A percentile compares a stretch with the other conserved stretches of the same genome.
These are phyloP conservation scores for Akabosia matsudoensis DNA, from an alignment of 1,140 invertebrate species.

Conservation along the genomic window DNA sequence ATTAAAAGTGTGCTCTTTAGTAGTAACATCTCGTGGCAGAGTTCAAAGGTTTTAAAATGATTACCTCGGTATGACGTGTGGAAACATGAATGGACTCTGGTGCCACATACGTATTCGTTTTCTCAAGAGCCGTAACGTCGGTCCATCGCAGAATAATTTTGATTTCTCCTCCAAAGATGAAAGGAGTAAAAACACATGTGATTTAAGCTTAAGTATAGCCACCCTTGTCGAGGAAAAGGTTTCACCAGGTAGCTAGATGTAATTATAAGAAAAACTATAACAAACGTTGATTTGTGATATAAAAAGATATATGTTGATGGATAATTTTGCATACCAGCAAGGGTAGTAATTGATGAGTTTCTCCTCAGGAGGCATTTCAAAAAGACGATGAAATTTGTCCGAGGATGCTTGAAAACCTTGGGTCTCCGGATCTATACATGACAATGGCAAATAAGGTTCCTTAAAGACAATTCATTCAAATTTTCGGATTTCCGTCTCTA, in stretches of 20 bases:
- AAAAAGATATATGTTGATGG: no score
- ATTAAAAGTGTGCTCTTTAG: conserved; percentile 13
- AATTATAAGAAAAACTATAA: conserved; percentile 51
- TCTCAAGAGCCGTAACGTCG: conserved; percentile 69
- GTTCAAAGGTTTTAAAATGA: background rate
- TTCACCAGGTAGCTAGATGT: conserved; percentile 84
- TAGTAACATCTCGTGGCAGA: background rate
- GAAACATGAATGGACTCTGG: conserved; percentile 81
- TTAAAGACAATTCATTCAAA: background rate
- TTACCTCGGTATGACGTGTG: conserved; percentile 71
- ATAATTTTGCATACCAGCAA: conserved; percentile 67
- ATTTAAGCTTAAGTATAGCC: conserved; percentile 92
- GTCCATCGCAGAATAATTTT: conserved; percentile 83
- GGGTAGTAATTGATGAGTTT: conserved; percentile 92
- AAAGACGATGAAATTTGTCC: conserved; percentile 82
- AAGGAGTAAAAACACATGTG: conserved; percentile 95
- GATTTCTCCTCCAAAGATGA: conserved; percentile 85
- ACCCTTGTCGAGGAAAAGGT: conserved; percentile 86
- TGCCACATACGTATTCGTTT: conserved; percentile 71
- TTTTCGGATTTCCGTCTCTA: background rate
- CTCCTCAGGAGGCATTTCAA: conserved; percentile 87
- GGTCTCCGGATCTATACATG: conserved; percentile 71
- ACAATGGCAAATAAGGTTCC: background rate
- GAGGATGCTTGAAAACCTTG: conserved; percentile 74
- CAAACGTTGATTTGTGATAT: no score